A percentile compares a stretch with the other conserved stretches of the same genome.
These are phyloP conservation scores for Balanococcus diminutus DNA, from an alignment of 2,888 invertebrate species.

Conservation along the genomic window DNA sequence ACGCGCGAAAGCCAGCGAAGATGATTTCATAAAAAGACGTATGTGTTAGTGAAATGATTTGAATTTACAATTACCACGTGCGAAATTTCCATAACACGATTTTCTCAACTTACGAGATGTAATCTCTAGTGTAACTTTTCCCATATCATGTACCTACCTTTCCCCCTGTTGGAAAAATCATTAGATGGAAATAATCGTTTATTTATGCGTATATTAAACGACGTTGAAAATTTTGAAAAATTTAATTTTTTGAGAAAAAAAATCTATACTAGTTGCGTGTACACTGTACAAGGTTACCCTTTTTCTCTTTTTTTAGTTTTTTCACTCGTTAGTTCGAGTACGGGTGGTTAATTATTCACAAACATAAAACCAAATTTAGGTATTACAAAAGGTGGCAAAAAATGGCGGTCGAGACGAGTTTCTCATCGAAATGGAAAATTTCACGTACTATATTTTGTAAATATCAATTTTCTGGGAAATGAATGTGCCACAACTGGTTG, in stretches of 20 bases:
- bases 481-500: neutral
- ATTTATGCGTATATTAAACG: neutral
- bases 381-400: neutral
- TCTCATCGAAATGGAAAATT: neutral
- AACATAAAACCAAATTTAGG: neutral
- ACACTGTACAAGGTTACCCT: neutral
- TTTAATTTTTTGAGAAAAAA: neutral
- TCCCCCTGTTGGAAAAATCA: neutral
- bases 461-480: neutral
- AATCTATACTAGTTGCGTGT: neutral
- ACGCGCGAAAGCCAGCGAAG: too few species aligned
- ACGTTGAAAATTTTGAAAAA: neutral
- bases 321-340: neutral
- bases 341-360: neutral
- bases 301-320: neutral
- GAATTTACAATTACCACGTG: neutral
- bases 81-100: neutral
- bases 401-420: neutral
- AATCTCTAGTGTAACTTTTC: neutral
- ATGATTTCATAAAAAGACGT: neutral
- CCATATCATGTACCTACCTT: neutral
- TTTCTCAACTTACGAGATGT: neutral
- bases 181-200: neutral
- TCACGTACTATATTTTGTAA: neutral
- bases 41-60: neutral